Conservation (phyloP, 2,888 invertebrate species). For the Cyclophora albipunctata region DNA sequence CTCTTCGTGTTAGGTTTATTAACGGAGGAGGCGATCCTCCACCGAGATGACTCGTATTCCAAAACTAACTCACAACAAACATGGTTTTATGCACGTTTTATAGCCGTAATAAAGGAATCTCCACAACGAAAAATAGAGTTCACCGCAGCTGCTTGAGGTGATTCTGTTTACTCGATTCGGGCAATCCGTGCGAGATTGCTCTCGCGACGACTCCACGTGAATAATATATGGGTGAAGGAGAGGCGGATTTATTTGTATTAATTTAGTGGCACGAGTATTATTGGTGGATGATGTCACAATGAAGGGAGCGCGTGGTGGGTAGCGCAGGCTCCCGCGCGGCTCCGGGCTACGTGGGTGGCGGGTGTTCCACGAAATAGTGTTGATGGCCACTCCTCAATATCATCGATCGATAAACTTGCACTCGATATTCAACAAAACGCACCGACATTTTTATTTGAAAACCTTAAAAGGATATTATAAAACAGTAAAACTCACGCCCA, state of each 20-base stretch:
- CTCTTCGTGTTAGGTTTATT: conserved; percentile 73
- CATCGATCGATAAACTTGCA: conserved; percentile 43
- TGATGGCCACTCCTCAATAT: conserved; percentile 43
- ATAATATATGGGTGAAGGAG: not conserved
- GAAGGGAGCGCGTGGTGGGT: conserved; percentile 33
- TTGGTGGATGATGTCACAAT: conserved; percentile 34
- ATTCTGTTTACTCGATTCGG: conserved; percentile 15
- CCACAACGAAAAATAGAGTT: conserved; percentile 27
- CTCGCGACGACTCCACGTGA: not conserved
- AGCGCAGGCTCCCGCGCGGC: conserved; percentile 31
- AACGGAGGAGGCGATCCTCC: conserved; percentile 59
- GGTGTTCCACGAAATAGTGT: conserved; percentile 60
- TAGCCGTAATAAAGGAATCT: conserved; percentile 55
- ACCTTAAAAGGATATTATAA: conserved; percentile 15
- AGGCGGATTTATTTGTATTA: too few species aligned
- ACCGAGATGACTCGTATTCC: conserved; percentile 70
- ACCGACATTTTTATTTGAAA: conserved; percentile 16
- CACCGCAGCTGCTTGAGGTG: conserved; percentile 14
- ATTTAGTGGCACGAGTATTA: conserved; percentile 9
- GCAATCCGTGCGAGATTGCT: conserved; percentile 9
- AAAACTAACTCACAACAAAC: conserved; percentile 69
- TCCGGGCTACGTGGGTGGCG: conserved; percentile 63
- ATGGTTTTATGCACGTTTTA: conserved; percentile 64
- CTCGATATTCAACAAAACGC: conserved; percentile 36
- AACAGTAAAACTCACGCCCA: conserved; percentile 14